Evolutionary conservation across 2,888 invertebrate species (phyloP).

Genomic region (Pocota personata): DNA sequence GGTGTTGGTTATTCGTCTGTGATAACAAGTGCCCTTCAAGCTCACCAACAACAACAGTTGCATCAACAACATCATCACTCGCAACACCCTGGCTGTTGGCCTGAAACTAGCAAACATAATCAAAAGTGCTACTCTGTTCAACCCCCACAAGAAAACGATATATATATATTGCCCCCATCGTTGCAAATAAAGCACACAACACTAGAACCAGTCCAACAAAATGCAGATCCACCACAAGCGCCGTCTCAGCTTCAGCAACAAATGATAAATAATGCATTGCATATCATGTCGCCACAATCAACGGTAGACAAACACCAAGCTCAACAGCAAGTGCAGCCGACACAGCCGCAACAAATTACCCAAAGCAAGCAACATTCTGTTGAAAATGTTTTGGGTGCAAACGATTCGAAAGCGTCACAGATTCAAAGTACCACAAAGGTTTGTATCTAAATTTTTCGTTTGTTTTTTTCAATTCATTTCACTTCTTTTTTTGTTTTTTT

Average conservation of each 20-base stretch:
- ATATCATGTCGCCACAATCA: conserved; percentile 64
- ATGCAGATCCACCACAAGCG: conserved; percentile 23
- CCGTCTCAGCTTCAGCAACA: conserved; percentile 48
- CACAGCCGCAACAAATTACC: conserved; percentile 68
- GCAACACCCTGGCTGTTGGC: conserved; percentile 61
- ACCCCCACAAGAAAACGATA: conserved; percentile 56
- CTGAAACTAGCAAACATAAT: conserved; percentile 51
- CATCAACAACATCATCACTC: conserved; percentile 74
- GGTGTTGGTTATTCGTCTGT: conserved; percentile 92
- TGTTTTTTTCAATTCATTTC: conserved; percentile 32
- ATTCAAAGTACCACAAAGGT: conserved; percentile 82
- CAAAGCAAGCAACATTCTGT: conserved; percentile 58
- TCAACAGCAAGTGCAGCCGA: conserved; percentile 57
- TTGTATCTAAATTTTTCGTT: conserved; percentile 80
- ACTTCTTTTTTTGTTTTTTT: conserved; percentile 43
- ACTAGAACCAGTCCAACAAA: conserved; percentile 38
- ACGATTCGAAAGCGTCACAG: conserved; percentile 80
- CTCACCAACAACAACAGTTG: conserved; percentile 82
- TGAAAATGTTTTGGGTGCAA: conserved; percentile 75
- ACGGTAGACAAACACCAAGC: conserved; percentile 57
- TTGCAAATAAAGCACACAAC: conserved; percentile 63
- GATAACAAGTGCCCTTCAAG: conserved; percentile 87
- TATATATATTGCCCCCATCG: conserved; percentile 54
- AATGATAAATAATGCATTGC: conserved; percentile 64
- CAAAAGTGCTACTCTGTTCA: conserved; percentile 51